Conservation (phyloP, 2,888 invertebrate species). For the Leptarthrus brevirostris region DNA sequence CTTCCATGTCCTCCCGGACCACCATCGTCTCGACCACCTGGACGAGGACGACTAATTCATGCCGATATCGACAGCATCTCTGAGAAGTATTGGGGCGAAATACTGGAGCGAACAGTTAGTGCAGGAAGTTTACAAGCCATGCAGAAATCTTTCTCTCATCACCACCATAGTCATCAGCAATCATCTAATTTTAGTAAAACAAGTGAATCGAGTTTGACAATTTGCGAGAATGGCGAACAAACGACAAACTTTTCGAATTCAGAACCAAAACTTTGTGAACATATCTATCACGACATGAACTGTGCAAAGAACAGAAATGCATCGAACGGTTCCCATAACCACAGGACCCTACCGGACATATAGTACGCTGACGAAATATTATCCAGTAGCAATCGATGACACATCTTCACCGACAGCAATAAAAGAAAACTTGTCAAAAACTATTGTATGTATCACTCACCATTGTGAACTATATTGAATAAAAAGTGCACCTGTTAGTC, state of each 20-base stretch:
- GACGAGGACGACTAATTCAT: slow-evolving; percentile 25
- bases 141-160: slow-evolving; percentile 67
- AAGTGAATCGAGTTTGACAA: slow-evolving; percentile 63
- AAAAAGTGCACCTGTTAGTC: neutral
- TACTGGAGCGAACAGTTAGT: slow-evolving; percentile 81
- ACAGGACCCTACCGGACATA: slow-evolving; percentile 64
- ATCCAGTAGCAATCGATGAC: slow-evolving; percentile 56
- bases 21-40: slow-evolving; percentile 63
- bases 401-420: neutral
- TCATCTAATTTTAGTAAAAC: slow-evolving; percentile 65
- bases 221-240: slow-evolving; percentile 48
- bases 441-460: no score
- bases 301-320: slow-evolving; percentile 65
- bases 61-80: slow-evolving; percentile 76
- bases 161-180: slow-evolving; percentile 58
- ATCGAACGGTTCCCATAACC: slow-evolving; percentile 52
- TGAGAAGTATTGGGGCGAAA: slow-evolving; percentile 82
- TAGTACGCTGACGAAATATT: slow-evolving; percentile 67
- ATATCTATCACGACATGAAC: slow-evolving; percentile 65
- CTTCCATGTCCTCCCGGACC: slow-evolving; percentile 66
- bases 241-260: slow-evolving; percentile 61
- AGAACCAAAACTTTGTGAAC: slow-evolving; percentile 65
- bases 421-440: no score
- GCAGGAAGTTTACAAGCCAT: slow-evolving; percentile 80
- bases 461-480: no score